Percentiles rank a stretch among this genome's conserved stretches.
Evolutionary conservation across 2,113 vertebrate species (phyloP).

Genomic region (Cairina moschata): DNA sequence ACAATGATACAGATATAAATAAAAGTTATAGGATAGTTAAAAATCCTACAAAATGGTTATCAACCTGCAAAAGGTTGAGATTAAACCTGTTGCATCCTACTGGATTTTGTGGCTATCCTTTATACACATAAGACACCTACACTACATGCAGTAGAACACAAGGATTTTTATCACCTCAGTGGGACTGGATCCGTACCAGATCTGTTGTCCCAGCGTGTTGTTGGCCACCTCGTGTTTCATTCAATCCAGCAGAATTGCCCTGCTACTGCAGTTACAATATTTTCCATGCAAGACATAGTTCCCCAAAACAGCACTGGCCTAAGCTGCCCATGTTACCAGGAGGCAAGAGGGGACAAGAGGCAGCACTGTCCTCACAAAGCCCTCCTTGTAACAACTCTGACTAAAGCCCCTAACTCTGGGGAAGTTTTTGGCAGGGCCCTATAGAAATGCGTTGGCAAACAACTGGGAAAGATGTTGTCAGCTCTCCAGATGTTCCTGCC

Average conservation of each 20-base stretch:
- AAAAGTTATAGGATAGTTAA: not conserved
- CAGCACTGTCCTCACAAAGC: conserved; percentile 7
- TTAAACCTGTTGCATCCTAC: not conserved
- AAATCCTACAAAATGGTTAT: not conserved
- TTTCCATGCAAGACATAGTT: not conserved
- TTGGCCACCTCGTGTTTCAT: not conserved
- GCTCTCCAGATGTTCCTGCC: not conserved
- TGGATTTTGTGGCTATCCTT: not conserved
- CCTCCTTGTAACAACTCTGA: not conserved
- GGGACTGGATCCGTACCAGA: not conserved
- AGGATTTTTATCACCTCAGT: not conserved
- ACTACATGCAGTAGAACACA: not conserved
- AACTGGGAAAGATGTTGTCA: not conserved
- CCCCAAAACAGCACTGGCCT: not conserved
- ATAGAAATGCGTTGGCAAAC: not conserved
- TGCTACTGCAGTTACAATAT: not conserved
- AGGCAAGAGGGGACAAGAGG: not conserved
- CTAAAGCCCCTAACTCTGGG: not conserved
- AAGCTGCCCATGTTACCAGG: not conserved
- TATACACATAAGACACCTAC: accelerated
- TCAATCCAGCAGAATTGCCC: not conserved
- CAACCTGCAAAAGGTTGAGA: not conserved
- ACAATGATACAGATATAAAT: not conserved
- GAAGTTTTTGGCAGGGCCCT: conserved; percentile 1
- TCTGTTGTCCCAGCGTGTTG: not conserved